Evolutionary conservation across 2,113 vertebrate species (phyloP), one percentile per base, ranked within the genome.

Genomic region (Hiodon alosoides): DNA sequence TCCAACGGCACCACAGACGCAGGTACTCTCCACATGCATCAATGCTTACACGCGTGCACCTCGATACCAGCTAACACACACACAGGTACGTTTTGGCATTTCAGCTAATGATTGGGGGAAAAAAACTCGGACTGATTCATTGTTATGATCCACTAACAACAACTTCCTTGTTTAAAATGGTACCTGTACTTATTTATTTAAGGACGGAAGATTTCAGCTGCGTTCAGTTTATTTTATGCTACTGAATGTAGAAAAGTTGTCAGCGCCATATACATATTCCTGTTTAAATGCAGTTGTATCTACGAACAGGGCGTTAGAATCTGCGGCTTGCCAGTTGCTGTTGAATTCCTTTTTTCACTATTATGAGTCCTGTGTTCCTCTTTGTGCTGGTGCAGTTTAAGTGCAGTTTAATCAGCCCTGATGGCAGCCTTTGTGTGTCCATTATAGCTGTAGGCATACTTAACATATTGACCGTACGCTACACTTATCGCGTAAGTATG

Each of bases 1-100:
- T 99, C 96, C 78, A 99, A 98, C 67, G 97, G 97, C 79, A 98
- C 95, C 81, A 98, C 94, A 3, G 96, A 98, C 77, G 91, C 96
- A 84, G 96, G 97, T 98, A 79, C 67, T 4, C 53, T 58, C n/a
- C 50, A 50, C 13, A 50, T 7, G 17, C 5, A n/a, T n/a, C 64
- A 14, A 52, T 51, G 55, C 71, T 48, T 5, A 54, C 61, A 67
- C 53, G 48, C 50, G 16, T 47, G 48, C 5, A 54, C n/a, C 7
- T n/a, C 5, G 67, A 17, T 48, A 5, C 51, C 68, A 17, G 17
- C 62, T n/a, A 66, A 67, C 69, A 72, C 73, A 50, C 72, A 64
- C 55, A 57, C 17, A 71, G 51, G 5, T 5, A n/a, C 1, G 4
- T 62, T 62, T 57, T 57, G 6, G 11, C 68, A 14, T 53, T 69